Conservation (phyloP, 1,140 invertebrate genomes). For the Drosophila mayri region DNA sequence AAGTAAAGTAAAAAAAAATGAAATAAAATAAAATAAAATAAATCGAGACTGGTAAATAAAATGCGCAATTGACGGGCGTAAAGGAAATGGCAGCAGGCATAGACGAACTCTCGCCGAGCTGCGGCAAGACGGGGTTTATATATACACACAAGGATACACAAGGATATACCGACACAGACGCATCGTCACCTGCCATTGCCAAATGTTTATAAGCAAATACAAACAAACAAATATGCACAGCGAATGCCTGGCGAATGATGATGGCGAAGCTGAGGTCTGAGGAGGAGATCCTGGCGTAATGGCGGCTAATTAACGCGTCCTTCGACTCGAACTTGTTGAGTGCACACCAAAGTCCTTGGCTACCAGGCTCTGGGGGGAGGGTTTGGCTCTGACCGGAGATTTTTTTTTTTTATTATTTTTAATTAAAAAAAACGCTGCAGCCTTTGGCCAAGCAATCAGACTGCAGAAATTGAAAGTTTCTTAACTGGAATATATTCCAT, state of each 20-base stretch:
- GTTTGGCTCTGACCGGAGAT: slow-evolving; percentile 1
- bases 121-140: background rate
- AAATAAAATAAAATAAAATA: slow-evolving; percentile 23
- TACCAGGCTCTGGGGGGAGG: no score
- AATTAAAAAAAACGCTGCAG: slow-evolving; percentile 48
- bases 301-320: slow-evolving; percentile 64
- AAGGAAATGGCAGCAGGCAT: slow-evolving; percentile 42
- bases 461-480: background rate
- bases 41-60: slow-evolving; percentile 56
- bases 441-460: no score
- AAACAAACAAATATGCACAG: slow-evolving; percentile 49
- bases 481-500: no score
- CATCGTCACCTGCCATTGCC: slow-evolving; percentile 42
- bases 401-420: slow-evolving; percentile 40
- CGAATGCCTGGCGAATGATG: background rate
- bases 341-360: background rate
- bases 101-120: background rate
- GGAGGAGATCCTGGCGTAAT: slow-evolving; percentile 26
- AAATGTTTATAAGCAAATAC: slow-evolving; percentile 67
- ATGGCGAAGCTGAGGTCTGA: no score
- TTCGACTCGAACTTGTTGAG: slow-evolving; percentile 38
- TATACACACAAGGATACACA: slow-evolving; percentile 1
- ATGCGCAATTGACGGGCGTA: slow-evolving; percentile 64
- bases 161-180: slow-evolving; percentile 4
- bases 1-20: no score